A percentile compares a stretch with the other conserved stretches of the same genome.
Conservation (phyloP, 2,888 invertebrate species). For the Andrena fulva region DNA sequence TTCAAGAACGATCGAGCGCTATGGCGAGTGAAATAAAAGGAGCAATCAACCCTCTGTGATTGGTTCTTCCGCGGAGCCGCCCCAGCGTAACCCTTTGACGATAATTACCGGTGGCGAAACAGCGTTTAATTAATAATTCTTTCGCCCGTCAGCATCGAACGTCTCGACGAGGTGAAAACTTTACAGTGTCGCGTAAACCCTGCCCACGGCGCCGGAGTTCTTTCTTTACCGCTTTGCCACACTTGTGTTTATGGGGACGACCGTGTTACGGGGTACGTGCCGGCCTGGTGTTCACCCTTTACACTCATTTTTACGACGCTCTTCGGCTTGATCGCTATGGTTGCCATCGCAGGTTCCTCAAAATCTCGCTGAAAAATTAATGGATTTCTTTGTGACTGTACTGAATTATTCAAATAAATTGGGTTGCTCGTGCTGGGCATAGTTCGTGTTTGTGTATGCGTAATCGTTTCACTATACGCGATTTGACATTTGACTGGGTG, state of each 20-base stretch:
- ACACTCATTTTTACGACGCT: constrained; percentile 40
- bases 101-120: constrained; percentile 38
- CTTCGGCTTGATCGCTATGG: not conserved
- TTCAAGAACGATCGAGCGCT: not conserved
- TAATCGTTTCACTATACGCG: not conserved
- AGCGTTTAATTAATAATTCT: constrained; percentile 59
- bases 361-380: constrained; percentile 5
- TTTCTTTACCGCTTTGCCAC: constrained; percentile 19
- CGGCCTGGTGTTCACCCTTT: constrained; percentile 13
- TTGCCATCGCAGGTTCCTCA: not conserved
- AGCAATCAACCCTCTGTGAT: constrained; percentile 37
- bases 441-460: not conserved
- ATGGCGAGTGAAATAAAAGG: constrained; percentile 36
- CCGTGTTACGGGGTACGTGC: constrained; percentile 10
- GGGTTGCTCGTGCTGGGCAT: not conserved
- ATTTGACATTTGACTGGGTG: not conserved
- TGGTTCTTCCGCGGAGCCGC: constrained; percentile 29
- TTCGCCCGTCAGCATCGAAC: not conserved
- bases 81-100: constrained; percentile 14
- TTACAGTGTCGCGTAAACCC: constrained; percentile 43
- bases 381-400: not conserved
- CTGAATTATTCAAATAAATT: not conserved
- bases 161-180: constrained; percentile 45
- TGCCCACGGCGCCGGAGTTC: not conserved
- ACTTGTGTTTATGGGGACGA: constrained; percentile 26